These are phyloP conservation scores for Bucco capensis DNA, from an alignment of 2,113 vertebrate genomes.

Conservation along the genomic window DNA sequence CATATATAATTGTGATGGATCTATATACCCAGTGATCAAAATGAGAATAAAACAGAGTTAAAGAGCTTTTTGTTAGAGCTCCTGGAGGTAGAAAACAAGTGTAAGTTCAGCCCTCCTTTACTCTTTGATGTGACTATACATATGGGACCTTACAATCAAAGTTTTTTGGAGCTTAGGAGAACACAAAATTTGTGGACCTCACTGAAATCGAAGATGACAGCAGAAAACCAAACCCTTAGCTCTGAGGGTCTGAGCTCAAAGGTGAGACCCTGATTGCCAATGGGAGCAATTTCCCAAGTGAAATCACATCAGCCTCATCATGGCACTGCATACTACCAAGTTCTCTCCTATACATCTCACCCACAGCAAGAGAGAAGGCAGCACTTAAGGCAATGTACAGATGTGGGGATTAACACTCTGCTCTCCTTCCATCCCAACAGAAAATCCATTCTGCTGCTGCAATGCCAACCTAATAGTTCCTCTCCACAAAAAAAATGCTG, in stretches of 20 bases:
- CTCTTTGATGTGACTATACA: fast-evolving
- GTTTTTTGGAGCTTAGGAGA: neutral
- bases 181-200: neutral
- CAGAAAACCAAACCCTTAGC: neutral
- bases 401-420: neutral
- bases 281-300: fast-evolving
- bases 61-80: neutral
- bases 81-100: neutral
- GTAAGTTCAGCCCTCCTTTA: neutral
- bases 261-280: neutral
- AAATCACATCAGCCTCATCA: neutral
- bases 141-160: neutral
- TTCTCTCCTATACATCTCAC: no score
- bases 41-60: neutral
- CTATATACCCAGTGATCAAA: neutral
- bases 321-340: fast-evolving
- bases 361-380: fast-evolving
- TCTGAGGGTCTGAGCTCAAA: neutral
- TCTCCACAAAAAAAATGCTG: neutral
- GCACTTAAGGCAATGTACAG: fast-evolving
- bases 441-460: neutral
- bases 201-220: neutral
- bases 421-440: neutral
- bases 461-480: neutral
- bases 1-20: fast-evolving